A percentile compares a stretch with the other conserved stretches of the same genome.
phyloP scores from a whole-genome alignment of 92 coral and sea anemone genomes.

The Micromussa lordhowensis region DNA sequence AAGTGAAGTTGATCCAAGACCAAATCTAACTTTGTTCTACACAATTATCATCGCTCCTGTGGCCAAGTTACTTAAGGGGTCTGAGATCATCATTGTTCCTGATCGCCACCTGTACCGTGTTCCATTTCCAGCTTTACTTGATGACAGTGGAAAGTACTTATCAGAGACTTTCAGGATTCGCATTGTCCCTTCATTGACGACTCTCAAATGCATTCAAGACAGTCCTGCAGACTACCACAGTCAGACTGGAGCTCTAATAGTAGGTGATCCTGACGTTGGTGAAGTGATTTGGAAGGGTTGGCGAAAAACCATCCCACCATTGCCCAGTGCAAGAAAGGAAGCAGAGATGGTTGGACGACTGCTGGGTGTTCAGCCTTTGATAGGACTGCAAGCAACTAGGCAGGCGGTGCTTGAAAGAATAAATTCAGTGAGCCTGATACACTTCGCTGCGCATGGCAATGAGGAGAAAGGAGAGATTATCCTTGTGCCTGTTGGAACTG shows the following conservation, averaged over 20 bases:
- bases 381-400: not conserved
- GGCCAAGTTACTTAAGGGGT: not conserved
- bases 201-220: not conserved
- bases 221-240: no score
- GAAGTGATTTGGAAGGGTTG: not conserved
- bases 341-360: not conserved
- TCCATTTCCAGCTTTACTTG: not conserved
- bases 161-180: not conserved
- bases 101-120: not conserved
- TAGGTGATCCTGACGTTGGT: conserved; percentile 2
- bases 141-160: not conserved
- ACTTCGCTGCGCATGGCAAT: not conserved
- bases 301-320: not conserved
- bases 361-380: not conserved
- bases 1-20: not conserved
- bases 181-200: not conserved
- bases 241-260: conserved; percentile 32
- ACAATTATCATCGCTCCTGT: not conserved
- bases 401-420: not conserved
- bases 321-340: not conserved
- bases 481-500: not conserved
- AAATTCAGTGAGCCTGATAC: not conserved
- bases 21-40: not conserved
- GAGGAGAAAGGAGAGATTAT: not conserved
- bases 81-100: not conserved